phyloP scores from a whole-genome alignment of 2,797 vertebrate species.

The Numenius phaeopus region DNA sequence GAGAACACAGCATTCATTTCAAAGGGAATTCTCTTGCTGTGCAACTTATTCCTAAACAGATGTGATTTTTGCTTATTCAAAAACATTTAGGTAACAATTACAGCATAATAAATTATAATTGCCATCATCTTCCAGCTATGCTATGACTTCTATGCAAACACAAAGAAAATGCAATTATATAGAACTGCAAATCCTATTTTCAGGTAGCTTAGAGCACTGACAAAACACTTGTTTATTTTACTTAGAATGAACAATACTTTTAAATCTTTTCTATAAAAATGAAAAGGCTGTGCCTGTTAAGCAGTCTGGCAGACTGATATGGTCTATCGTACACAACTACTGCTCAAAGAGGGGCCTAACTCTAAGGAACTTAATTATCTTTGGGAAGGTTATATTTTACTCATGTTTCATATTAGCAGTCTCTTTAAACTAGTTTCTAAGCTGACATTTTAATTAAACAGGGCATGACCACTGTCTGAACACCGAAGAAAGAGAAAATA shows the following conservation, averaged over 20 bases:
- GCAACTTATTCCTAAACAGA: slow-evolving; percentile 86
- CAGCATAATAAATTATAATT: slow-evolving; percentile 87
- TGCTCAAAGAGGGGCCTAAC: background rate
- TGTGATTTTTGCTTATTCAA: slow-evolving; percentile 88
- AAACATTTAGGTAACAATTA: slow-evolving; percentile 89
- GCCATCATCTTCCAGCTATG: slow-evolving; percentile 79
- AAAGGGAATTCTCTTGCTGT: slow-evolving; percentile 84
- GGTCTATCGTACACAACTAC: background rate
- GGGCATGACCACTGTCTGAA: background rate
- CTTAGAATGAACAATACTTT: slow-evolving; percentile 45
- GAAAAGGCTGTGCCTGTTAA: background rate
- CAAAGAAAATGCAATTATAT: slow-evolving; percentile 79
- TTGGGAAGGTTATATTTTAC: background rate
- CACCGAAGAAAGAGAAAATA: background rate
- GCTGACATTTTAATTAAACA: background rate
- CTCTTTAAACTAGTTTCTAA: background rate
- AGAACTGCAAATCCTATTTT: slow-evolving; percentile 74
- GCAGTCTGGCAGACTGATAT: background rate
- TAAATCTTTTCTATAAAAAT: background rate
- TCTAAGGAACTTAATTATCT: slow-evolving; percentile 8
- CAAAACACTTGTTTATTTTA: slow-evolving; percentile 60
- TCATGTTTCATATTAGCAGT: background rate
- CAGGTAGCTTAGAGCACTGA: slow-evolving; percentile 66
- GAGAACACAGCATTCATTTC: slow-evolving; percentile 83
- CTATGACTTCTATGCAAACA: slow-evolving; percentile 79